Evolutionary conservation across 64 coral and sea anemone genomes (phyloP).

Genomic region (Stichodactyla helianthus): DNA sequence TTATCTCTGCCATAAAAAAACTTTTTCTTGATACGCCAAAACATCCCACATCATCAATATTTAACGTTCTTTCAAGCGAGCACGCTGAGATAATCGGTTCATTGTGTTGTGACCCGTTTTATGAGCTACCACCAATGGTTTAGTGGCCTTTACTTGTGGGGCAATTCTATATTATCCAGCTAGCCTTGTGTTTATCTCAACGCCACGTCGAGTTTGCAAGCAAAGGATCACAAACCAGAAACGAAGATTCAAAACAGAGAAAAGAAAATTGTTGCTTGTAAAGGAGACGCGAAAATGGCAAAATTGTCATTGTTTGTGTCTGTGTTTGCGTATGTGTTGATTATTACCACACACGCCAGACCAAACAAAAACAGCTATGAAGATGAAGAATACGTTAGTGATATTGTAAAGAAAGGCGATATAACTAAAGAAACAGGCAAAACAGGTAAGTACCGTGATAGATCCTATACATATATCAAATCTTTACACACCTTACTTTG

Average conservation of each 20-base stretch:
- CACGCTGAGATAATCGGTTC: slow-evolving; percentile 1
- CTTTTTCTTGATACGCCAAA: background rate
- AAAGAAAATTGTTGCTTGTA: background rate
- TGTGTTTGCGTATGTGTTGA: background rate
- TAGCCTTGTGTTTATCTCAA: background rate
- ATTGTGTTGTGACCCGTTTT: background rate
- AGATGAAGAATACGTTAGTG: slow-evolving; percentile 20
- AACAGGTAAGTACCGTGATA: background rate
- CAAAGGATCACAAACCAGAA: background rate
- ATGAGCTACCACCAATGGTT: background rate
- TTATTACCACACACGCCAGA: background rate
- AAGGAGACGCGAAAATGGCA: background rate
- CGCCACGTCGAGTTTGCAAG: background rate
- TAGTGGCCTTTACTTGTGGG: slow-evolving; percentile 1
- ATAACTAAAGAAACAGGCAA: background rate
- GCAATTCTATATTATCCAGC: background rate
- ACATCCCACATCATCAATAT: background rate
- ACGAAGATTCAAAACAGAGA: background rate
- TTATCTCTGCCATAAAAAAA: background rate
- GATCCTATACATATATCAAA: too few species aligned
- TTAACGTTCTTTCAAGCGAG: background rate
- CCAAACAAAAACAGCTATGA: background rate
- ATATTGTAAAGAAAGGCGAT: slow-evolving; percentile 21
- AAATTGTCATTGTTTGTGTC: background rate
- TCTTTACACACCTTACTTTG: too few species aligned